A percentile compares a stretch with the other conserved stretches of the same genome.
Evolutionary conservation across 2,888 invertebrate species (phyloP).

Genomic region (Auanema sp.): DNA sequence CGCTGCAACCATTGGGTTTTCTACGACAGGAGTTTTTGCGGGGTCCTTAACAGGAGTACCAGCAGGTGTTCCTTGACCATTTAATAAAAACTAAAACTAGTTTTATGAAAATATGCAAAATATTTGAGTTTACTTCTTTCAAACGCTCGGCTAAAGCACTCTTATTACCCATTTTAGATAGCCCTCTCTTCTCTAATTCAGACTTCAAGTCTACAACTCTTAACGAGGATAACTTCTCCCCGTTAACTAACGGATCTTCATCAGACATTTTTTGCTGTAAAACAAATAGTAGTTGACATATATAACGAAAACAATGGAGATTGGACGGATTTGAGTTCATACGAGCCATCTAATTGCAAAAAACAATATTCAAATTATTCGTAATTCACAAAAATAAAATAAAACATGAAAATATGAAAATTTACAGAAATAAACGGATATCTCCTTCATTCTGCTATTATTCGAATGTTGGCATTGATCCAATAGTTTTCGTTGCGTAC

Average conservation of each 20-base stretch:
- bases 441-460: too few relatives aligned
- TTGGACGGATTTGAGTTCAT: too few relatives aligned
- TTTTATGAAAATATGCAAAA: slow-evolving; percentile 6
- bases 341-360: too few relatives aligned
- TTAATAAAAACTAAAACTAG: slow-evolving; percentile 12
- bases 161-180: slow-evolving; percentile 50
- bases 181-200: slow-evolving; percentile 45
- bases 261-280: slow-evolving; percentile 28
- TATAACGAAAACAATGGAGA: too few relatives aligned
- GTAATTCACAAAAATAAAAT: too few relatives aligned
- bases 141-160: slow-evolving; percentile 50
- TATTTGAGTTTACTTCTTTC: slow-evolving; percentile 25
- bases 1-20: slow-evolving; percentile 30
- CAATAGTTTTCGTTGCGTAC: too few relatives aligned
- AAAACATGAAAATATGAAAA: too few relatives aligned
- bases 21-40: slow-evolving; percentile 10
- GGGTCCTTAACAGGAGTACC: too few relatives aligned
- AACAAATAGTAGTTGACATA: too few relatives aligned
- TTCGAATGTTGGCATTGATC: too few relatives aligned
- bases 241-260: slow-evolving; percentile 42
- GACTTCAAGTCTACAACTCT: slow-evolving; percentile 53
- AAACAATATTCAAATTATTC: too few relatives aligned
- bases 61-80: slow-evolving; percentile 4
- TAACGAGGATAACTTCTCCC: slow-evolving; percentile 39
- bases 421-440: too few relatives aligned